A percentile compares a stretch with the other conserved stretches of the same genome.
Evolutionary conservation across 2,888 invertebrate species (phyloP).

Genomic region (Andrena haemorrhoa): DNA sequence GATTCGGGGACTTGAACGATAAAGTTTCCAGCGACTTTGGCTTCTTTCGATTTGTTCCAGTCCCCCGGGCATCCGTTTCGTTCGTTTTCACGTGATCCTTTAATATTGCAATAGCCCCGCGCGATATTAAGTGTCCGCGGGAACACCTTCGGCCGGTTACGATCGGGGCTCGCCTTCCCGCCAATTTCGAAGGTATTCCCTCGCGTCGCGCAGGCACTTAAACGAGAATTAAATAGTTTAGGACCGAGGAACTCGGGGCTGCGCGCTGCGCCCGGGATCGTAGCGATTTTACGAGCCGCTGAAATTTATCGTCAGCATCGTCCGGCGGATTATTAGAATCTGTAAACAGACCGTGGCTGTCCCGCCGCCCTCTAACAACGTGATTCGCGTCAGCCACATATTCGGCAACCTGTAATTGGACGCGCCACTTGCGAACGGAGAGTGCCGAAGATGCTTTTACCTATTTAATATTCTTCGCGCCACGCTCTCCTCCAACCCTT

Average conservation of each 20-base stretch:
- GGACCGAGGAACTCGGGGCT: constrained; percentile 46
- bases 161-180: constrained; percentile 4
- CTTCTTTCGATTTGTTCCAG: too few relatives aligned
- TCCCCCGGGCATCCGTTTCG: too few relatives aligned
- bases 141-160: constrained; percentile 28
- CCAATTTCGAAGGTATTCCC: constrained; percentile 35
- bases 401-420: constrained; percentile 60
- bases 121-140: constrained; percentile 17
- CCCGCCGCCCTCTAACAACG: constrained; percentile 12
- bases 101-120: constrained; percentile 15
- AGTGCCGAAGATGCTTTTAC: neutral
- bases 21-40: too few relatives aligned
- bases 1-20: neutral
- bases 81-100: neutral
- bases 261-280: constrained; percentile 43
- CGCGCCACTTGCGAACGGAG: neutral
- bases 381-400: constrained; percentile 36
- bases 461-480: too few relatives aligned
- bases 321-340: constrained; percentile 77
- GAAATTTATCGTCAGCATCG: constrained; percentile 77
- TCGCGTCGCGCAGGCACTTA: constrained; percentile 21
- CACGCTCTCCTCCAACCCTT: too few relatives aligned
- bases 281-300: constrained; percentile 76
- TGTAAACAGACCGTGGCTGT: constrained; percentile 71
- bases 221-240: constrained; percentile 42